Conservation (phyloP, 1,140 invertebrate species). For the Aphaenogaster floridana region DNA sequence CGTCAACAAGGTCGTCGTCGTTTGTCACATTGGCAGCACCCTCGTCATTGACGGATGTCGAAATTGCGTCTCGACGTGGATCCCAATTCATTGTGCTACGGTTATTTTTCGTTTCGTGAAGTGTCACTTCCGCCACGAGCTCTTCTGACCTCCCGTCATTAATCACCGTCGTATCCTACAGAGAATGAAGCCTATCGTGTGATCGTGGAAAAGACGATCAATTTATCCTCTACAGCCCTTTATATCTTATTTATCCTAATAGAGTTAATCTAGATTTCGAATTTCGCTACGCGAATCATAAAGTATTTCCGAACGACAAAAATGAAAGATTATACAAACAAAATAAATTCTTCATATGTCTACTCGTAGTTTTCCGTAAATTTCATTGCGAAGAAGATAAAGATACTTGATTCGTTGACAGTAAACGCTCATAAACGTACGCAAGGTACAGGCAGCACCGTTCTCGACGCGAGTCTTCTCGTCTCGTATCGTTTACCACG, state of each 20-base stretch:
- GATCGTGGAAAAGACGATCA: conserved; percentile 22
- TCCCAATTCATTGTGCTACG: conserved; percentile 7
- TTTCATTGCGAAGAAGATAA: neutral
- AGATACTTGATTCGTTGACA: neutral
- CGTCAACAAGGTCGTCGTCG: conserved; percentile 62
- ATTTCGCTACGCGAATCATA: neutral
- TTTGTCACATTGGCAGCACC: conserved; percentile 28
- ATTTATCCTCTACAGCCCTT: neutral
- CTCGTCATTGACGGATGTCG: conserved; percentile 35
- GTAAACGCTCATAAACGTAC: conserved; percentile 32
- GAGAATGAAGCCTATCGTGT: conserved; percentile 32
- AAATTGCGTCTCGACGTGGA: neutral
- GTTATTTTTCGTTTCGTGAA: conserved; percentile 42
- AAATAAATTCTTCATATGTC: neutral
- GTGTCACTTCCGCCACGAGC: conserved; percentile 6
- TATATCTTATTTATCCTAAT: neutral
- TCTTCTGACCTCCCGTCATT: conserved; percentile 33
- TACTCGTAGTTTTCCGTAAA: neutral
- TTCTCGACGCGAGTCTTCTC: conserved; percentile 30
- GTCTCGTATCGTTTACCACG: neutral
- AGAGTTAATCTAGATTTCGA: neutral
- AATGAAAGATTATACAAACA: neutral
- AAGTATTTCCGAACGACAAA: neutral
- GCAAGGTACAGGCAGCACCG: conserved; percentile 32
- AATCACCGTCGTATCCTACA: conserved; percentile 35